Conservation (phyloP, 64 coral and sea anemone species). For the Porites lutea region DNA sequence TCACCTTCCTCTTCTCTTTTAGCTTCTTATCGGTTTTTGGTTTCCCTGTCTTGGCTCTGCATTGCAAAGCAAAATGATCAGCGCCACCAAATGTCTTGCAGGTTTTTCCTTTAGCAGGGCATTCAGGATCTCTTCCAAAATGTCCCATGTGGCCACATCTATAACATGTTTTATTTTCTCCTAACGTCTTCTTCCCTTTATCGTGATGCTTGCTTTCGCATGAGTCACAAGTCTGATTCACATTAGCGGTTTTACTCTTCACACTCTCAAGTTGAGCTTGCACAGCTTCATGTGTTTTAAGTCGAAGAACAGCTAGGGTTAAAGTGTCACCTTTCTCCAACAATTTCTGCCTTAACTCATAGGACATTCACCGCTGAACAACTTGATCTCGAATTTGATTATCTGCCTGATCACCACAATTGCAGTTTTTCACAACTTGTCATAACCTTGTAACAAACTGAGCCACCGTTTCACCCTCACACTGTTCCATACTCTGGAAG, state of each 20-base stretch:
- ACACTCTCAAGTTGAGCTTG: too few relatives aligned
- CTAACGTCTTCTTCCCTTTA: too few relatives aligned
- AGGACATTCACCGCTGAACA: neutral
- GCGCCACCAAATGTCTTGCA: constrained; percentile 27
- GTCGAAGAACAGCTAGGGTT: neutral
- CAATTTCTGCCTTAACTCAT: constrained; percentile 2
- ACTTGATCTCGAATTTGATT: too few relatives aligned
- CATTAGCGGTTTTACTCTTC: neutral
- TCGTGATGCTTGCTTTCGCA: too few relatives aligned
- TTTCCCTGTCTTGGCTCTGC: too few relatives aligned
- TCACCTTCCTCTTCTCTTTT: neutral
- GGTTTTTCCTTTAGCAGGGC: constrained; percentile 47
- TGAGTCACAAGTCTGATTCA: neutral
- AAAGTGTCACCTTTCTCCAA: constrained; percentile 1
- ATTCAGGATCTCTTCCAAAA: constrained; percentile 38
- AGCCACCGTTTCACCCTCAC: too few relatives aligned
- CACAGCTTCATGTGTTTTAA: neutral
- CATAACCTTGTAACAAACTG: neutral
- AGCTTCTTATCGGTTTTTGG: too few relatives aligned
- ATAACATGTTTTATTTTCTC: constrained; percentile 59
- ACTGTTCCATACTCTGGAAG: too few relatives aligned
- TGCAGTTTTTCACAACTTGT: neutral
- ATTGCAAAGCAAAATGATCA: constrained; percentile 62
- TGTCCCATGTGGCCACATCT: constrained; percentile 17
- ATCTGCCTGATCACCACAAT: too few relatives aligned